phyloP scores from a whole-genome alignment of 2,888 invertebrate species.

The Megaustenia siamemsis region DNA sequence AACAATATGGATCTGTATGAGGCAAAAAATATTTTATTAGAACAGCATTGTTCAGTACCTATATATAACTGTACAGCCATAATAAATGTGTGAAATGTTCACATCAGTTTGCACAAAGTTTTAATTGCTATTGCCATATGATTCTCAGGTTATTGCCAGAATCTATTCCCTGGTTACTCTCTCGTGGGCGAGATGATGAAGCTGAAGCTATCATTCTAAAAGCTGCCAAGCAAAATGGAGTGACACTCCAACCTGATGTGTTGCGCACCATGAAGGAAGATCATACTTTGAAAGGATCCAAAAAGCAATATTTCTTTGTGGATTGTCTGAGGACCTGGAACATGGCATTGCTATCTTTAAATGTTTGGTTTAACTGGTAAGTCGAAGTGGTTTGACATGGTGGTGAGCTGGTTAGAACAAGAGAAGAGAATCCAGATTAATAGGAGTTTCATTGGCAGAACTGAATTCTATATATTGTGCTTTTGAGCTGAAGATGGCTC shows the following conservation, averaged over 20 bases:
- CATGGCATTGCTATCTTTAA: slow-evolving; percentile 60
- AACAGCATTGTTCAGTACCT: too few relatives aligned
- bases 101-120: neutral
- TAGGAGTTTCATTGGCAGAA: too few relatives aligned
- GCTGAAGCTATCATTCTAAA: slow-evolving; percentile 88
- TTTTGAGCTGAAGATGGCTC: too few relatives aligned
- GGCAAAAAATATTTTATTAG: too few relatives aligned
- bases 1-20: too few relatives aligned
- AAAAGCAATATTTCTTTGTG: slow-evolving; percentile 52
- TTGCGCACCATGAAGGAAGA: slow-evolving; percentile 53
- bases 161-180: slow-evolving; percentile 93
- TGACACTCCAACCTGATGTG: slow-evolving; percentile 49
- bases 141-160: slow-evolving; percentile 84
- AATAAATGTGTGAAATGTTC: neutral
- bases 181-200: slow-evolving; percentile 89
- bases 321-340: slow-evolving; percentile 58
- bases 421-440: too few relatives aligned
- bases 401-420: too few relatives aligned
- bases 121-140: neutral
- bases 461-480: too few relatives aligned
- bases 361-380: slow-evolving; percentile 67
- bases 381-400: too few relatives aligned
- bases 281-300: slow-evolving; percentile 7
- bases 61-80: too few relatives aligned
- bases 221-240: slow-evolving; percentile 88